Percentiles rank a stretch among this genome's conserved stretches.
Conservation (phyloP, 2,113 vertebrate species). For the Corythaeola cristata region DNA sequence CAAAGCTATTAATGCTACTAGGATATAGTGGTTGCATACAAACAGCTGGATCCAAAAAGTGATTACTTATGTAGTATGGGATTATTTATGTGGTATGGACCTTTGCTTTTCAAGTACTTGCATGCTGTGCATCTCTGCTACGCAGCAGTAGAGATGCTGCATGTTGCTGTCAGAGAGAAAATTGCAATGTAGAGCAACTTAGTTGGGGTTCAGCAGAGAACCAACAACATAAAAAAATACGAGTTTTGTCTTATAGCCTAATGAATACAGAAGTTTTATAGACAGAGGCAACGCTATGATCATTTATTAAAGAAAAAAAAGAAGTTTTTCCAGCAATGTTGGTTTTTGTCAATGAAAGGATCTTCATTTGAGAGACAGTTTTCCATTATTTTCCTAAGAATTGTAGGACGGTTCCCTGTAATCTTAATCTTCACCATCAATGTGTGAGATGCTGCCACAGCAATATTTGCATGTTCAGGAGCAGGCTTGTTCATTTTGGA, state of each 20-base stretch:
- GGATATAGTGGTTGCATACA: neutral
- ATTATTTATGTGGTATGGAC: neutral
- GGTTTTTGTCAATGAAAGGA: neutral
- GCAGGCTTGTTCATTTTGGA: neutral
- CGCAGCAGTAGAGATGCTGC: neutral
- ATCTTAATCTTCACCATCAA: neutral
- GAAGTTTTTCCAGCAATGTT: neutral
- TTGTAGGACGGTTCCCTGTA: neutral
- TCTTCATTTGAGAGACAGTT: neutral
- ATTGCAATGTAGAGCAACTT: fast-evolving
- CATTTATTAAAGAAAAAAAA: neutral
- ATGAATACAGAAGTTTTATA: neutral
- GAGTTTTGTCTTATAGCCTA: neutral
- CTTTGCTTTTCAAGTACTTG: neutral
- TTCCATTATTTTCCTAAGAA: neutral
- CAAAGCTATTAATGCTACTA: neutral
- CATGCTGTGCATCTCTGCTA: neutral
- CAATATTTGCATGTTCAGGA: neutral
- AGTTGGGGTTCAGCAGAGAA: neutral
- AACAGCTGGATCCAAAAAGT: neutral
- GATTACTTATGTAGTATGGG: neutral
- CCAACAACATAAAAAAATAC: neutral
- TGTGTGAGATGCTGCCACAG: neutral
- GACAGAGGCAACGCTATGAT: neutral
- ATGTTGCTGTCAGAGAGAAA: neutral